Evolutionary conservation across 2,113 vertebrate species (phyloP).

Genomic region (Erythrocebus patas): DNA sequence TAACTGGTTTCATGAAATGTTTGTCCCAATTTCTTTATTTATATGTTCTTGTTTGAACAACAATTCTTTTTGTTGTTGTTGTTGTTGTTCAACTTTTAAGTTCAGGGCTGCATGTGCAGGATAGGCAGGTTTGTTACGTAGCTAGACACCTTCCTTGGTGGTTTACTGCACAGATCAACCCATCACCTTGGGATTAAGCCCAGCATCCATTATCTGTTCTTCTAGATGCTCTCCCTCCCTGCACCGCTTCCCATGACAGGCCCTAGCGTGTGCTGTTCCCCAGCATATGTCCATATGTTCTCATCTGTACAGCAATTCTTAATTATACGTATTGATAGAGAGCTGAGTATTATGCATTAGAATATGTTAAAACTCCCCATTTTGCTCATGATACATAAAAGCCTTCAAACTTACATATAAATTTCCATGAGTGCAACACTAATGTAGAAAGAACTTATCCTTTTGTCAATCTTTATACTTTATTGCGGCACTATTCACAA

Average conservation of each 20-base stretch:
- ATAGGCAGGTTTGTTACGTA: no score
- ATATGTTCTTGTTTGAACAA: background rate
- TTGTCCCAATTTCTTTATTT: background rate
- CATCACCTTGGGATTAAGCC: no score
- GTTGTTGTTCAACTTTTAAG: no score
- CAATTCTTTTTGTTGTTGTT: background rate
- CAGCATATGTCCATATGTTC: background rate
- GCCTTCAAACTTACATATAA: background rate
- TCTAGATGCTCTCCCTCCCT: no score
- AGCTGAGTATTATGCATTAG: background rate
- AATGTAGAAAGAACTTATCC: background rate
- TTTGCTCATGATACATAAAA: background rate
- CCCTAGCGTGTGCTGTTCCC: no score
- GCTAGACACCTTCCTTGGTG: no score
- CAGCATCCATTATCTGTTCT: no score
- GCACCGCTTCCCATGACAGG: no score
- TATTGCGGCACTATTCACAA: background rate
- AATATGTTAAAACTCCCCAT: background rate
- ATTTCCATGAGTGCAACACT: background rate
- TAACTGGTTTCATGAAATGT: background rate
- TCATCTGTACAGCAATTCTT: background rate
- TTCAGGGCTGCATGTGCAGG: no score
- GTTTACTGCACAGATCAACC: no score
- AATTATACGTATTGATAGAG: background rate
- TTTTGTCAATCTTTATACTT: conserved; percentile 2